Evolutionary conservation across 2,797 vertebrate genomes (phyloP), one percentile per base, ranked within the genome.

Genomic region (Taenioides sp.): DNA sequence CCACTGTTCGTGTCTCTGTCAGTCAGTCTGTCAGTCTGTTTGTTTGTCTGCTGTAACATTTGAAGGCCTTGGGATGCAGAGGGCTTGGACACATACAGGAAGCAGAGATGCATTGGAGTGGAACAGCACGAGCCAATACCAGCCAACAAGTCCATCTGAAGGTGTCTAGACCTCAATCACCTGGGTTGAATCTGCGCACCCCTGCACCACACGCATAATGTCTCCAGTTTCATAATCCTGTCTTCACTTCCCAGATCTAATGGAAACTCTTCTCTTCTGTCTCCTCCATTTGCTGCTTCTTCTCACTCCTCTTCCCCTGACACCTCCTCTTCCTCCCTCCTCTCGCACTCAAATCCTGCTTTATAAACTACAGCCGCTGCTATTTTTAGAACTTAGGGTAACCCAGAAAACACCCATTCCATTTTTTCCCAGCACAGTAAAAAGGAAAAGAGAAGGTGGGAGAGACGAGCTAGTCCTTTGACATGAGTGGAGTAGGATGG

Each of bases 341-440:
- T 28, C 47, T 16, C 31, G 31, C 50, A 27, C 18, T n/a, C 47
- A 59, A 71, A 65, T 82, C 81, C 76, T 91, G 87, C 91, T 90
- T 90, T 90, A 91, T 89, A 81, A 86, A 92, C 84, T 80, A 86
- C 87, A 82, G 83, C 83, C 54, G 74, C 43, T 43, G 78, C 88
- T 91, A 92, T 92, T 92, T 91, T 89, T 92, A 91, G 90, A 84
- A 34, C 66, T 3, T 63, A 82, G 90, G 90, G 87, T 91, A 91
- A 89, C 91, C 91, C 89, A 90, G 88, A 91, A 91, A 88, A 87
- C 80, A 85, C 87, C 85, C 82, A 67, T 85, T 84, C 40, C 22
- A 80, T 86, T 86, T 85, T 11, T 34, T 14, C 40, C 62, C 62
- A 6, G 10, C 65, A 57, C 31, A 23, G 50, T 58, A 77, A 65